phyloP scores from a whole-genome alignment of 2,113 vertebrate genomes.

The Trochalopteron elliotii region DNA sequence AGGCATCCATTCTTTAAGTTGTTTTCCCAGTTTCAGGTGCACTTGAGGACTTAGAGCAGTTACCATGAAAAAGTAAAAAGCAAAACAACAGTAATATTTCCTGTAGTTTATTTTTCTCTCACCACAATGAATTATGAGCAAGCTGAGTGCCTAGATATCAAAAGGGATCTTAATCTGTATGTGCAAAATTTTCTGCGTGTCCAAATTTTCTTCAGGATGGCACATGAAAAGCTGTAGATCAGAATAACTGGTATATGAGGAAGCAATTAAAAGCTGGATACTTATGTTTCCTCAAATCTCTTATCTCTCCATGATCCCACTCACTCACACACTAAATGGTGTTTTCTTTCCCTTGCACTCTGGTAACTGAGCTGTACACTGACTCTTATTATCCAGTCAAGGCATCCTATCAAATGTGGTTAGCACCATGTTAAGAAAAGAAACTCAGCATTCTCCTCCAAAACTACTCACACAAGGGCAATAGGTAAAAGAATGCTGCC shows the following conservation, averaged over 20 bases:
- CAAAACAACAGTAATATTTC: background rate
- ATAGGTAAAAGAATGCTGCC: rapidly evolving
- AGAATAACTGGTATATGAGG: background rate
- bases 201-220: background rate
- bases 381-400: background rate
- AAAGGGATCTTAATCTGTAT: background rate
- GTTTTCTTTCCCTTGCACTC: background rate
- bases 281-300: background rate
- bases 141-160: background rate
- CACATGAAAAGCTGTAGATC: background rate
- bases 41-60: background rate
- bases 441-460: background rate
- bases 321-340: background rate
- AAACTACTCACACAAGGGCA: background rate
- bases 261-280: background rate
- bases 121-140: background rate
- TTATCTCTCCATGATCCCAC: background rate
- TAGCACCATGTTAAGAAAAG: background rate
- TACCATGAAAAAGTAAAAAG: background rate
- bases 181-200: background rate
- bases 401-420: background rate
- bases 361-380: background rate
- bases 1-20: background rate
- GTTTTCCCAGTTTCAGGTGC: background rate
- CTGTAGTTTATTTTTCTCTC: background rate